Base-by-base conservation (phyloP, 2,797 vertebrate genomes). In the Epinephelus awoara region DNA sequence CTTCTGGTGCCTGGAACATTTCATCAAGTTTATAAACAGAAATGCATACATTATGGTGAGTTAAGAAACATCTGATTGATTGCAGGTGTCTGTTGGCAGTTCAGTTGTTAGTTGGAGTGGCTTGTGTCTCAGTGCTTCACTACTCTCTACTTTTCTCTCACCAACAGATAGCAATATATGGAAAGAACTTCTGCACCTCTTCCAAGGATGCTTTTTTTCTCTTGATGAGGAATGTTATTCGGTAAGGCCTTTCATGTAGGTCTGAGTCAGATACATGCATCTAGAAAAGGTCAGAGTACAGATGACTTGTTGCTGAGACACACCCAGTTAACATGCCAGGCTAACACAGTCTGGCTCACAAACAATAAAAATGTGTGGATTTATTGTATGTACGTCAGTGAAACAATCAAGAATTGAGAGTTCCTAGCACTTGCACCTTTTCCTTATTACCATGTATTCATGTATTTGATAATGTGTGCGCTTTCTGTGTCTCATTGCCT, bases 41-140 rank as follows among this genome's bases (percentile, higher is more conserved):
- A 99, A 99, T 76, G 98, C 98, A 54, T 99, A 98, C 91, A 97
- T 99, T 75, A 99, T 99, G 98, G 98, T 99, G 94, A 91, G 96
- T 93, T 14, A 14, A 18, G 25, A 42, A 68, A 47, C 21, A 56
- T 15, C n/a, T 51, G 18, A 50, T 72, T 79, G 46, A 49, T 47
- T 17, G 3, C 34, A 59, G 17, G 17, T 57, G 46, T 79, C 50
- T 57, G 59, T 80, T 29, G 40, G n/a, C 34, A 23, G 5, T 15
- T 42, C 29, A 42, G 44, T 17, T 68, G 46, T 61, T 57, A 25
- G 40, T 54, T 64, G 21, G 23, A 2, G 46, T 17, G 29, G 17
- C 27, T 75, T 49, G 4, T 7, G 13, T n/a, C 23, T 49, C 3
- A 12, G 0, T 73, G 18, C 14, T 64, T 57, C 44, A 70, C 55